A percentile compares a stretch with the other conserved stretches of the same genome.
These are phyloP conservation scores for Pteronotus mesoamericanus DNA, from an alignment of 2,797 vertebrate species.

Conservation along the genomic window DNA sequence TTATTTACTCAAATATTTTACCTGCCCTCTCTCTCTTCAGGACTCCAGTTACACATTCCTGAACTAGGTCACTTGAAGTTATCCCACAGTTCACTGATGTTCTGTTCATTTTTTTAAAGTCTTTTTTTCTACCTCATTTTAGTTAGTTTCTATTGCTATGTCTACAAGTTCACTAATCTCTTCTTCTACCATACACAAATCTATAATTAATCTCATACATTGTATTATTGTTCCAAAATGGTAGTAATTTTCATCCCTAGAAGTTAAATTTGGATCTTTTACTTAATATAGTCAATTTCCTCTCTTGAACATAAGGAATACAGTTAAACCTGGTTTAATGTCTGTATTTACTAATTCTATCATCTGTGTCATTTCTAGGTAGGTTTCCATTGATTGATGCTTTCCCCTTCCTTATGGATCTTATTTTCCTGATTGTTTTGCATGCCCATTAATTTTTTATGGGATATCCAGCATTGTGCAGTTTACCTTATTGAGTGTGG, in stretches of 20 bases:
- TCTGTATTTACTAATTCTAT: background rate
- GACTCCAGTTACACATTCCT: background rate
- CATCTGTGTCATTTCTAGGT: background rate
- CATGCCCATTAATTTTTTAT: background rate
- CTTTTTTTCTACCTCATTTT: background rate
- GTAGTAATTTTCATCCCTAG: background rate
- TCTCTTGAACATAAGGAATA: background rate
- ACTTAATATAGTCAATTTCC: background rate
- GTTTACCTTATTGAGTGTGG: background rate
- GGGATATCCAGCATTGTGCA: background rate
- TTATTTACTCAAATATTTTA: constrained; percentile 11
- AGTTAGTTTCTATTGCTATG: background rate
- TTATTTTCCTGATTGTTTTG: background rate
- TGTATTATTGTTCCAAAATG: background rate
- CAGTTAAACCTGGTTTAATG: background rate
- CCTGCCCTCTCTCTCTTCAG: background rate
- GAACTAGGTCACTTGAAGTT: background rate
- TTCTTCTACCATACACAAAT: background rate
- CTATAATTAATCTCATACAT: background rate
- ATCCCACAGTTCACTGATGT: background rate
- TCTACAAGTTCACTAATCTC: background rate
- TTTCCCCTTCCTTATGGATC: background rate
- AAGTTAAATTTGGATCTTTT: background rate
- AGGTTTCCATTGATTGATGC: background rate
- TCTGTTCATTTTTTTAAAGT: background rate